Conservation (phyloP, 2,113 vertebrate genomes). For the Ammospiza caudacuta region DNA sequence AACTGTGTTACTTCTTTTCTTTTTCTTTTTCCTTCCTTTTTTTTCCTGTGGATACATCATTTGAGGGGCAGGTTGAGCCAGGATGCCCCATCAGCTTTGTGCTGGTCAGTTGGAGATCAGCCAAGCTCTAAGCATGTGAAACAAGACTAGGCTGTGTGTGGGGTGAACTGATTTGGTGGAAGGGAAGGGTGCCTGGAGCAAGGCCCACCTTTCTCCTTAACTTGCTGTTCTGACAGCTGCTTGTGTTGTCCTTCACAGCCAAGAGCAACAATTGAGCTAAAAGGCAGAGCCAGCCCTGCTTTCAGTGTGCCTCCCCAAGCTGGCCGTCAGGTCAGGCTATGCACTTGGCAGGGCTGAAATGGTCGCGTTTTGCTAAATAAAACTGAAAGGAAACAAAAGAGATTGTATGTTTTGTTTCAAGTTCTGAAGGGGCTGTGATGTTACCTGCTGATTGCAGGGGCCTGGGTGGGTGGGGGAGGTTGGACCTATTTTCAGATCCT, state of each 20-base stretch:
- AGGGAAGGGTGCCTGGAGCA: neutral
- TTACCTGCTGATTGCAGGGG: neutral
- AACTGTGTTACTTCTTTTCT: neutral
- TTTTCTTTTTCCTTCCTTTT: neutral
- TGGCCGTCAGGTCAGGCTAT: neutral
- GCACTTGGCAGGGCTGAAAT: conserved; percentile 27
- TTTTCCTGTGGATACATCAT: neutral
- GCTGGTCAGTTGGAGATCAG: conserved; percentile 18
- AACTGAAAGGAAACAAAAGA: conserved; percentile 48
- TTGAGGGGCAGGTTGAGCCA: neutral
- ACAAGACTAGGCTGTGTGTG: neutral
- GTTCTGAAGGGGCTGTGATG: neutral
- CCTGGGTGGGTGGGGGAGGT: neutral
- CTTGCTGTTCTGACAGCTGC: conserved; percentile 10
- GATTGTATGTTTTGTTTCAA: neutral
- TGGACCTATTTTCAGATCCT: neutral
- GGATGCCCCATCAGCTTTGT: neutral
- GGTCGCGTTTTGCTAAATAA: conserved; percentile 43
- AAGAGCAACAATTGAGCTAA: conserved; percentile 16
- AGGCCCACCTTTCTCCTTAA: neutral
- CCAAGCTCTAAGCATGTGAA: neutral
- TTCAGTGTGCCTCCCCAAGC: conserved; percentile 40
- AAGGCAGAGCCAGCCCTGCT: conserved; percentile 44
- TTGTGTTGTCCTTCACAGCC: conserved; percentile 16
- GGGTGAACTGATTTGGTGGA: neutral